Evolutionary conservation across 2,797 vertebrate species (phyloP).

Genomic region (Austrolebias charrua): DNA sequence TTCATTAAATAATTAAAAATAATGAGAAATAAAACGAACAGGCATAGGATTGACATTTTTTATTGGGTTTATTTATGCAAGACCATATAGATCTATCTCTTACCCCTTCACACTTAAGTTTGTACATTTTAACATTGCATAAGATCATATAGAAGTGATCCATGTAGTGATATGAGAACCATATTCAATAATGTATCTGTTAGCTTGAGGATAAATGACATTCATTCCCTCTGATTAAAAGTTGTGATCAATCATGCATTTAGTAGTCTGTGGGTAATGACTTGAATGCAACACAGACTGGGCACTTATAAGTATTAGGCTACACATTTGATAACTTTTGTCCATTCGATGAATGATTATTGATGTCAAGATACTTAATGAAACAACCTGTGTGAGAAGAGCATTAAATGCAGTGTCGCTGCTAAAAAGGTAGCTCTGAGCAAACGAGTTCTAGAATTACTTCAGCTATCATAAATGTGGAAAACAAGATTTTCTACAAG

Average conservation of each 20-base stretch:
- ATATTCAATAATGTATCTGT: slow-evolving; percentile 55
- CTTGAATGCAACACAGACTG: slow-evolving; percentile 66
- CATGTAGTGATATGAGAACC: slow-evolving; percentile 72
- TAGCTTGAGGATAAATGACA: slow-evolving; percentile 60
- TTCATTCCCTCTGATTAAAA: slow-evolving; percentile 65
- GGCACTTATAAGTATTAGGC: slow-evolving; percentile 74
- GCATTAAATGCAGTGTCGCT: slow-evolving; percentile 41
- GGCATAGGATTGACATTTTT: slow-evolving; percentile 63
- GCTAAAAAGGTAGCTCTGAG: slow-evolving; percentile 39
- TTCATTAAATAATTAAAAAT: background rate
- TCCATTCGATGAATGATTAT: slow-evolving; percentile 55
- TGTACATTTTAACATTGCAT: slow-evolving; percentile 76
- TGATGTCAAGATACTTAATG: slow-evolving; percentile 44
- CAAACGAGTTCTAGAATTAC: slow-evolving; percentile 27
- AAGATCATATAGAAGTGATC: slow-evolving; percentile 75
- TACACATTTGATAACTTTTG: slow-evolving; percentile 68
- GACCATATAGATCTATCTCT: slow-evolving; percentile 69
- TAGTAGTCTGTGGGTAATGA: slow-evolving; percentile 70
- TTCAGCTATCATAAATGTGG: slow-evolving; percentile 23
- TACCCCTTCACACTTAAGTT: slow-evolving; percentile 62
- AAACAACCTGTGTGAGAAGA: slow-evolving; percentile 37
- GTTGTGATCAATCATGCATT: slow-evolving; percentile 73
- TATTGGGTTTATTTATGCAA: slow-evolving; percentile 74
- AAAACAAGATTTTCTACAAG: slow-evolving; percentile 68
- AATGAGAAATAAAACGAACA: slow-evolving; percentile 16